phyloP scores from a whole-genome alignment of 2,888 invertebrate species.

The Rhingia rostrata region DNA sequence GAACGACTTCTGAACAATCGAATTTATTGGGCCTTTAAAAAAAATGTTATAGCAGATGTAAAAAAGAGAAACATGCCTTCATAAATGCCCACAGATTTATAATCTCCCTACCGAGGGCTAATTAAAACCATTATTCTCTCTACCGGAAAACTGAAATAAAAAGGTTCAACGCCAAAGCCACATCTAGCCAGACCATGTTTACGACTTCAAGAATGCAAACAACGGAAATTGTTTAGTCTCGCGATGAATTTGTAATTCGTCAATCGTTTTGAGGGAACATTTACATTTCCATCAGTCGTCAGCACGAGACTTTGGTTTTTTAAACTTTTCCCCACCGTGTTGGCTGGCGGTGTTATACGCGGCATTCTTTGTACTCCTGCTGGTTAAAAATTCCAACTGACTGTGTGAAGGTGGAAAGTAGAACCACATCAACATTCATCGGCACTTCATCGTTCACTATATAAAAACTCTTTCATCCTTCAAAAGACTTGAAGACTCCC shows the following conservation, averaged over 20 bases:
- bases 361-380: conserved; percentile 1
- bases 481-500: conserved; percentile 40
- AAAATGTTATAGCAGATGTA: no score
- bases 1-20: no score
- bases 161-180: conserved; percentile 3
- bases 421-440: conserved; percentile 21
- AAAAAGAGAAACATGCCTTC: no score
- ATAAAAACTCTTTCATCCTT: conserved; percentile 32
- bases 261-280: conserved; percentile 35
- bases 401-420: conserved; percentile 5
- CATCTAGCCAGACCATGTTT: conserved; percentile 13
- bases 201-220: conserved; percentile 42
- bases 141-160: conserved; percentile 9
- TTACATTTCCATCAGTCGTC: conserved; percentile 50
- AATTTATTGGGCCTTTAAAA: no score
- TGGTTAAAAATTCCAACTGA: background rate
- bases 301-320: conserved; percentile 49
- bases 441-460: conserved; percentile 9
- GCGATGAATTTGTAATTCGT: conserved; percentile 66
- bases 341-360: conserved; percentile 1
- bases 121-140: background rate
- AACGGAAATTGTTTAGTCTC: conserved; percentile 71
- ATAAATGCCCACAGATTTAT: no score
- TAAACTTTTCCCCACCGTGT: conserved; percentile 2
- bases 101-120: background rate